Conservation (phyloP, 2,113 vertebrate species). For the Chaetorhynchus papuensis region DNA sequence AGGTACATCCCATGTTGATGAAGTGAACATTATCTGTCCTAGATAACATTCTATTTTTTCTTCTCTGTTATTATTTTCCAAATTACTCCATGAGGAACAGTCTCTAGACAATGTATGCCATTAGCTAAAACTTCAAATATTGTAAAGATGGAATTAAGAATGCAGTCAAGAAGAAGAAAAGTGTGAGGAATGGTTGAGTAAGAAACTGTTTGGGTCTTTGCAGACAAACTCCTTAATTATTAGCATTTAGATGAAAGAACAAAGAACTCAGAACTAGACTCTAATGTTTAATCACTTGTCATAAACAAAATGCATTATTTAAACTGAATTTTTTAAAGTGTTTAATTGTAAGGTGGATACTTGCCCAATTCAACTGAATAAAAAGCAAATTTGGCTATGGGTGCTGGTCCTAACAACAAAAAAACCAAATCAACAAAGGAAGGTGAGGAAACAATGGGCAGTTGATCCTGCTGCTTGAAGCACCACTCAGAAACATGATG, state of each 20-base stretch:
- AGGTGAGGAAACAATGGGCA: background rate
- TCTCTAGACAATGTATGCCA: background rate
- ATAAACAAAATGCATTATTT: background rate
- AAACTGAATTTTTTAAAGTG: background rate
- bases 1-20: background rate
- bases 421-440: background rate
- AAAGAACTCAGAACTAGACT: background rate
- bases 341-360: background rate
- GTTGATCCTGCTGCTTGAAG: background rate
- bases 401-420: fast-evolving
- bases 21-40: background rate
- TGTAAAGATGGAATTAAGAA: background rate
- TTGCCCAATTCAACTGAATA: background rate
- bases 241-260: background rate
- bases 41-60: background rate
- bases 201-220: background rate
- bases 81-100: background rate
- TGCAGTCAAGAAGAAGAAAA: constrained; percentile 19
- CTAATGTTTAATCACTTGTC: background rate
- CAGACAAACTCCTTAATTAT: constrained; percentile 2
- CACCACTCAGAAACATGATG: fast-evolving
- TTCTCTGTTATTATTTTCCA: background rate
- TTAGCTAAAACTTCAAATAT: constrained; percentile 4
- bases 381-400: fast-evolving
- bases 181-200: background rate